Percentiles rank a stretch among this genome's conserved stretches.
Conservation (phyloP, 2,888 invertebrate genomes). For the Morpho achilles region DNA sequence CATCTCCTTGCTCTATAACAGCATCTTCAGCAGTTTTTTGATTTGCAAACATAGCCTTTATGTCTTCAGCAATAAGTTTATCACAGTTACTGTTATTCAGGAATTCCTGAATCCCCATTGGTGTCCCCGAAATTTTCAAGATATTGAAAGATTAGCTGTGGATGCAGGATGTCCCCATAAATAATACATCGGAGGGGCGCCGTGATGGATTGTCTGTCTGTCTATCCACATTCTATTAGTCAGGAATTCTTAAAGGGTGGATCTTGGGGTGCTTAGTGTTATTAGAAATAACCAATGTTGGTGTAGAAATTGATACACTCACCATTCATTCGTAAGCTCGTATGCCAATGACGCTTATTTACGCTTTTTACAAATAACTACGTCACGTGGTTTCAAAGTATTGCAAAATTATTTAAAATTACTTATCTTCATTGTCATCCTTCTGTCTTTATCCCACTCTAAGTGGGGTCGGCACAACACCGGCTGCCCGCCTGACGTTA, state of each 20-base stretch:
- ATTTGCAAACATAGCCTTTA: constrained; percentile 42
- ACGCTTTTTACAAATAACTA: too few relatives aligned
- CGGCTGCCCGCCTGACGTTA: too few relatives aligned
- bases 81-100: constrained; percentile 21
- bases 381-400: too few relatives aligned
- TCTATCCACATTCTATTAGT: constrained; percentile 76
- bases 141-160: constrained; percentile 78
- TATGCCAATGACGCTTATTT: not conserved
- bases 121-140: constrained; percentile 71
- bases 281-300: constrained; percentile 67
- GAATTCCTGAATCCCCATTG: constrained; percentile 45
- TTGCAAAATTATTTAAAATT: too few relatives aligned
- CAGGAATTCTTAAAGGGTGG: constrained; percentile 75
- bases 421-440: too few relatives aligned
- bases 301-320: constrained; percentile 59
- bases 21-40: constrained; percentile 34
- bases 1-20: constrained; percentile 42
- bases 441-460: too few relatives aligned
- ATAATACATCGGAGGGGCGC: constrained; percentile 74
- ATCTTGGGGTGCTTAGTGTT: constrained; percentile 61
- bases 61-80: constrained; percentile 34
- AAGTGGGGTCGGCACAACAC: too few relatives aligned
- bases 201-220: constrained; percentile 75
- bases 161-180: constrained; percentile 72
- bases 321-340: constrained; percentile 48